Conservation (phyloP, 2,113 vertebrate species). For the Lota lota region DNA sequence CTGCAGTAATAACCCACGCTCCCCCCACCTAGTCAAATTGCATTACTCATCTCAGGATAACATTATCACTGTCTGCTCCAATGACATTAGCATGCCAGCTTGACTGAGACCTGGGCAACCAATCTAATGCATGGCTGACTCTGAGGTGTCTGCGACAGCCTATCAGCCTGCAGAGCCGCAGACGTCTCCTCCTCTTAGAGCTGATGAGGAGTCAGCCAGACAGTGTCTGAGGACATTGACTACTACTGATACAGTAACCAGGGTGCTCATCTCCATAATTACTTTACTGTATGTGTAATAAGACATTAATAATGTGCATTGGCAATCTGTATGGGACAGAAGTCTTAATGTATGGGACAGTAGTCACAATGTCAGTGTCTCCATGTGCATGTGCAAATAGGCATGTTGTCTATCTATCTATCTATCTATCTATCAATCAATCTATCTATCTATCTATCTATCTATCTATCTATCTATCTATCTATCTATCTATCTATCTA, state of each 20-base stretch:
- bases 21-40: slow-evolving; percentile 47
- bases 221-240: not conserved
- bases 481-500: not conserved
- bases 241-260: not conserved
- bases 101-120: slow-evolving; percentile 60
- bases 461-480: not conserved
- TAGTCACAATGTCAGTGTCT: no score
- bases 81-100: slow-evolving; percentile 55
- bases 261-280: not conserved
- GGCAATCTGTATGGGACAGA: no score
- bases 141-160: slow-evolving; percentile 38
- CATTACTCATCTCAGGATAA: slow-evolving; percentile 60
- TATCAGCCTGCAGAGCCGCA: slow-evolving; percentile 59
- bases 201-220: slow-evolving; percentile 37
- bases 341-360: no score
- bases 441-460: not conserved
- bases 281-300: not conserved
- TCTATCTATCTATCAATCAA: no score
- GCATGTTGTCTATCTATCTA: no score
- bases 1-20: slow-evolving; percentile 33
- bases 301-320: no score
- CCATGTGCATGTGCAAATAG: no score
- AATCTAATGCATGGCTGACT: slow-evolving; percentile 69
- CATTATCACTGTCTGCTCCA: slow-evolving; percentile 59
- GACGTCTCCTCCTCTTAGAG: slow-evolving; percentile 66